These are phyloP conservation scores for Epirrhoe alternata DNA, from an alignment of 2,888 invertebrate genomes.

Conservation along the genomic window DNA sequence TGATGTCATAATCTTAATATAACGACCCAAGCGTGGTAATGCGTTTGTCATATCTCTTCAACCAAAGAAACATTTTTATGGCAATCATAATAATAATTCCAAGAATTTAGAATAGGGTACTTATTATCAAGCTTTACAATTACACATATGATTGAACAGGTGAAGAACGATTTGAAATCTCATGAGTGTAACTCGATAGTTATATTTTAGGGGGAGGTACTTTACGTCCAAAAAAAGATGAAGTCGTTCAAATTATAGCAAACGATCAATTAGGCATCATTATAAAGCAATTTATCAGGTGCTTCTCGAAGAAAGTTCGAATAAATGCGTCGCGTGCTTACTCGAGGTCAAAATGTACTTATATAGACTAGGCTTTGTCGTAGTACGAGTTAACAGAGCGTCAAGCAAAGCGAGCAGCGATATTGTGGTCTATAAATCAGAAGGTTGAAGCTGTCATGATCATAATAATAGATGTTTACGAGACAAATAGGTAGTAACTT, in stretches of 20 bases:
- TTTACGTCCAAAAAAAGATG: slow-evolving; percentile 35
- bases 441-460: too few species aligned
- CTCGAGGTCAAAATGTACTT: slow-evolving; percentile 48
- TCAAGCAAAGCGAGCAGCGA: slow-evolving; percentile 3
- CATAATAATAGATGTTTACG: too few species aligned
- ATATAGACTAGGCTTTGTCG: slow-evolving; percentile 37
- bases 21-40: slow-evolving; percentile 4
- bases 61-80: slow-evolving; percentile 5
- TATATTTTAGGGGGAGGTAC: slow-evolving; percentile 32
- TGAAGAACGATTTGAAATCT: slow-evolving; percentile 31
- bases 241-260: slow-evolving; percentile 53
- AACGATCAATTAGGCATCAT: slow-evolving; percentile 69
- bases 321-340: slow-evolving; percentile 58
- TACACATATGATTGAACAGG: slow-evolving; percentile 24
- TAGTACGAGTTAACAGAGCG: slow-evolving; percentile 9
- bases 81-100: slow-evolving; percentile 17
- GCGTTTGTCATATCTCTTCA: background rate
- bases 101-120: background rate
- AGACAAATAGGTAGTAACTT: too few species aligned
- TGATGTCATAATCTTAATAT: slow-evolving; percentile 19
- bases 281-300: slow-evolving; percentile 73
- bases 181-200: slow-evolving; percentile 25
- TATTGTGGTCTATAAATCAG: background rate
- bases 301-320: slow-evolving; percentile 62
- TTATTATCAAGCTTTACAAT: slow-evolving; percentile 8